phyloP scores from a whole-genome alignment of 2,113 vertebrate species.

The Scalopus aquaticus region DNA sequence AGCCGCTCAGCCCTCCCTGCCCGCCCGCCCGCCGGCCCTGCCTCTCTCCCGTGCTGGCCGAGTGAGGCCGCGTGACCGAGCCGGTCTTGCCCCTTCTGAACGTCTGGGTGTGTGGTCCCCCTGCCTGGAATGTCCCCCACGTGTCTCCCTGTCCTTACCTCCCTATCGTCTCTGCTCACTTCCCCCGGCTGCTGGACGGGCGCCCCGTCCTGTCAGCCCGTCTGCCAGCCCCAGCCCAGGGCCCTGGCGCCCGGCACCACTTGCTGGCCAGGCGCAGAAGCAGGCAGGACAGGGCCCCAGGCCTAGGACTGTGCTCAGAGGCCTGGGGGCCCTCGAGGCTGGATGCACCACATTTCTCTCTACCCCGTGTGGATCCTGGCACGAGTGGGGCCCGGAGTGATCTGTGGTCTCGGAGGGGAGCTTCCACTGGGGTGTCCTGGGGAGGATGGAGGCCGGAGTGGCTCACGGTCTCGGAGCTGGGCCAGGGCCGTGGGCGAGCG shows the following conservation, averaged over 20 bases:
- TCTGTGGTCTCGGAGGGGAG: too few species aligned
- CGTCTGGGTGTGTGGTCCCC: accelerated
- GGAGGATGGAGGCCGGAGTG: too few species aligned
- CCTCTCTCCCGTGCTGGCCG: accelerated
- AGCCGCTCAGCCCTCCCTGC: not conserved
- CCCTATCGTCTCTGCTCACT: not conserved
- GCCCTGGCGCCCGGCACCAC: not conserved
- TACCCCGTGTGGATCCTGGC: not conserved
- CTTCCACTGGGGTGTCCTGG: not conserved
- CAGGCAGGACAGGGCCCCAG: not conserved
- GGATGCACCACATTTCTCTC: accelerated
- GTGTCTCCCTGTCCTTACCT: accelerated
- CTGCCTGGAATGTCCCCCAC: accelerated
- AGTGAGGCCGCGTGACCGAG: accelerated
- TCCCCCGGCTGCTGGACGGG: accelerated
- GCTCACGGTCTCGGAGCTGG: too few species aligned
- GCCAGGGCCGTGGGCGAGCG: not conserved
- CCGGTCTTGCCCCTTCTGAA: accelerated
- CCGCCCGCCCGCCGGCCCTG: accelerated
- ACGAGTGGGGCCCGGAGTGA: accelerated
- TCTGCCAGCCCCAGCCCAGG: not conserved
- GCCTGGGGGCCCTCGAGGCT: not conserved
- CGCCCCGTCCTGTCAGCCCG: not conserved
- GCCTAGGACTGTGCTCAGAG: not conserved
- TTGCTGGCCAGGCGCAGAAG: accelerated